These are phyloP conservation scores for Ectropis grisescens DNA, from an alignment of 1,140 invertebrate species.

Conservation along the genomic window DNA sequence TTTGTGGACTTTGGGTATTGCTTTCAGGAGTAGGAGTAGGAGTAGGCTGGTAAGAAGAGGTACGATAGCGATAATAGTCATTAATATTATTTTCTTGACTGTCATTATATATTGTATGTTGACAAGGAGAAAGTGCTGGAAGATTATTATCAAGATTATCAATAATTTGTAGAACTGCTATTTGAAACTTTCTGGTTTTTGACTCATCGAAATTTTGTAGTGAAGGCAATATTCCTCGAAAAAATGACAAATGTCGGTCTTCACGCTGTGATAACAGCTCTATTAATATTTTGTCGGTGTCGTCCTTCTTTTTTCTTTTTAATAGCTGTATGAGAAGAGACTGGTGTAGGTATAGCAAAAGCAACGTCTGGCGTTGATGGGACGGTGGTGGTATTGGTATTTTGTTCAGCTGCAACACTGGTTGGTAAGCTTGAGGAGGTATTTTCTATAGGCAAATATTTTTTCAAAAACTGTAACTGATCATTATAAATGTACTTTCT, in stretches of 20 bases:
- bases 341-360: conserved; percentile 5
- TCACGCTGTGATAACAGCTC: conserved; percentile 4
- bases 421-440: conserved; percentile 4
- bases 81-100: conserved; percentile 8
- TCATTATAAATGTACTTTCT: conserved; percentile 4
- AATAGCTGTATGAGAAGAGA: background rate
- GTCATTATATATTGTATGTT: conserved; percentile 3
- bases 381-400: conserved; percentile 2
- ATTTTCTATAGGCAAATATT: conserved; percentile 4
- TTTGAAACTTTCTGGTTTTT: conserved; percentile 6
- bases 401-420: conserved; percentile 4
- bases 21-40: conserved; percentile 7
- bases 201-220: conserved; percentile 7
- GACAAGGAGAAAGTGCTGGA: conserved; percentile 3
- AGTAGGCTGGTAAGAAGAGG: too few species aligned
- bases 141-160: conserved; percentile 11
- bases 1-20: conserved; percentile 8
- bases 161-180: conserved; percentile 7
- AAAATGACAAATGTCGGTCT: conserved; percentile 8
- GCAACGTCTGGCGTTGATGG: conserved; percentile 1
- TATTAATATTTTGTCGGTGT: conserved; percentile 5
- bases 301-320: conserved; percentile 7
- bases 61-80: conserved; percentile 2
- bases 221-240: conserved; percentile 8
- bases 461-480: conserved; percentile 5